Base-by-base conservation (phyloP, 2,113 vertebrate species). In the Sinocyclocheilus anshuiensis region DNA sequence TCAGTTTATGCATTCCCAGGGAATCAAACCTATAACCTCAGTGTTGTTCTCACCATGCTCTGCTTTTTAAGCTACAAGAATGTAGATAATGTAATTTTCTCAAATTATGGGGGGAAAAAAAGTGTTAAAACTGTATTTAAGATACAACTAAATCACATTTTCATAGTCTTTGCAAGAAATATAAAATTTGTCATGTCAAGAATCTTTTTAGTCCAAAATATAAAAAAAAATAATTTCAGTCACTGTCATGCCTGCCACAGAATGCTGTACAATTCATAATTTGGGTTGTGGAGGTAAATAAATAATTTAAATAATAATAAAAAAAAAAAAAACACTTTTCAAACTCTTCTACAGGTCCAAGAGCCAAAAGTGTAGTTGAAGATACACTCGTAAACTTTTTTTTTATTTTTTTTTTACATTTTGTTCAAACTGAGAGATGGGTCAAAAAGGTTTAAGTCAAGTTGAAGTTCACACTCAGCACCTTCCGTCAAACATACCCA, bases 151-250 rank as follows among this genome's bases (percentile, higher is more conserved):
- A 69, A 33, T 18, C 29, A 18, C 29, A 36, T 36, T 67, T 67
- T 16, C 26, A 67, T 6, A 67, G 15, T 18, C 15, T 29, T 29
- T 67, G 13, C 13, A 53, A 55, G 15, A 55, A 18, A 18, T 18
- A 16, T 55, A 55, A 53, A 1, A 16, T 9, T 1, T 55, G 5
- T 55, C 1, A 0, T 53, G 24, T 67, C 42, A 45, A 45, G 42
- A 42, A 9, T 9, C 6, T 6, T 65, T 67, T 67, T 67, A 67
- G 26, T 67, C 26, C 24, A 67, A 67, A 16, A 15, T 13, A 13
- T 1, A 2, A 16, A 16, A 3, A 16, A 16, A 0, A 16, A 0
- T 3, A 0, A 26, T 16, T 29, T 67, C 6, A 33, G 67, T 18
- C 29, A 36, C 7, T 2, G 8, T 71, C 67, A 20, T 36, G 8